phyloP scores from a whole-genome alignment of 1,140 invertebrate genomes.

The Panagrolaimus sp. region DNA sequence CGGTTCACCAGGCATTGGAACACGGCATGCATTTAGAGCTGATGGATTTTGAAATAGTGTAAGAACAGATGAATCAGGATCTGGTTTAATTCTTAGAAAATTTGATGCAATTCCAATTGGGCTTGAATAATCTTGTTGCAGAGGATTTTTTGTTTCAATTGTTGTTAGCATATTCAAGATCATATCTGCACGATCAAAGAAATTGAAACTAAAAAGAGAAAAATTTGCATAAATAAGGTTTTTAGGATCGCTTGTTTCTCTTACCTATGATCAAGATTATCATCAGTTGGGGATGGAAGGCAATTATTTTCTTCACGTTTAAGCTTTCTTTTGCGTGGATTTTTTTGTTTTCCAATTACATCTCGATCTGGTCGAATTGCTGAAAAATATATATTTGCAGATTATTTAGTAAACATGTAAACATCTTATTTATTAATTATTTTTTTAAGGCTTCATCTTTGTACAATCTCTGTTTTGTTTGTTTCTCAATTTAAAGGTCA shows the following conservation, averaged over 20 bases:
- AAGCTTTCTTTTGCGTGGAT: conserved; percentile 53
- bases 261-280: conserved; percentile 35
- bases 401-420: conserved; percentile 11
- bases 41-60: conserved; percentile 28
- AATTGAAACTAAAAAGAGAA: neutral
- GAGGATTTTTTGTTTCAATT: neutral
- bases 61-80: conserved; percentile 46
- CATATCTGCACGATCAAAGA: neutral
- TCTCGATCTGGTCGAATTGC: conserved; percentile 56
- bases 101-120: conserved; percentile 31
- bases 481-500: conserved; percentile 12
- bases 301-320: conserved; percentile 35
- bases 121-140: neutral
- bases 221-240: neutral
- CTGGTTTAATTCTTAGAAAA: conserved; percentile 38
- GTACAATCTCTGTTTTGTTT: neutral
- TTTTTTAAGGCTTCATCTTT: neutral
- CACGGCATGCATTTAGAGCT: neutral
- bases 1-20: conserved; percentile 31
- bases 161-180: neutral
- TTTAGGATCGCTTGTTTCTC: conserved; percentile 3
- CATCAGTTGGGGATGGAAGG: conserved; percentile 47
- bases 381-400: conserved; percentile 25
- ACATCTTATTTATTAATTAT: too few species aligned
- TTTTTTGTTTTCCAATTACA: conserved; percentile 57